Base-by-base conservation (phyloP, 2,888 invertebrate genomes). In the Mermis nigrescens region DNA sequence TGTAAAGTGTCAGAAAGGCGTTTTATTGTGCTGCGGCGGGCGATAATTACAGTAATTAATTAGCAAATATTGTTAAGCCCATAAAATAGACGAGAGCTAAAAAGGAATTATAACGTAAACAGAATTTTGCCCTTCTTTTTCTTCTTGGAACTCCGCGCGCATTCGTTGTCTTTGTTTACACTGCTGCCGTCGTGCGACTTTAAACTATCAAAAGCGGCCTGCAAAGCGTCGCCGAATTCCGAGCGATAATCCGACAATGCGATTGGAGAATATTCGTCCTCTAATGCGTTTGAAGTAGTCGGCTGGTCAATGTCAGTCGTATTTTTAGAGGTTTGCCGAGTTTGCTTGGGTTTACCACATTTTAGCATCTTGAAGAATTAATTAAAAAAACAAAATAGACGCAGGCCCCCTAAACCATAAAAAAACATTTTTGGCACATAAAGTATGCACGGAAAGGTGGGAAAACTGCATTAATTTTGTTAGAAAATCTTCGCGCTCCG, bases 161-260 rank as follows among this genome's bases (percentile, higher is more conserved):
- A 19, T 27, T 54, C 26, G 12, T 24, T 27, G 54, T 26, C 54
- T 2, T 22, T 32, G 26, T 19, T 19, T 1, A 15, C 2, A n/a
- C 2, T 32, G 2, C 2, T 31, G 2, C 22, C 46, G 45, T 19
- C 24, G 46, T 27, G n/a, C 2, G 24, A 22, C 38, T 4, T 31
- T 19, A 46, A 32, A 32, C 22, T 27, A 22, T 57, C 57, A 19
- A 57, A 57, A n/a, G 57, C 57, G 3, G n/a, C 19, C 38, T 57
- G 38, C 2, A 57, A n/a, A 2, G 57, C 57, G 45, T 57, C 57
- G 2, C 57, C 57, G 57, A 57, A 57, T 15, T 27, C 57, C 15
- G 19, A 12, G n/a, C 31, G 31, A 32, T 38, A 38, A 38, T 19
- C 19, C 12, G 38, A 12, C 38, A 38, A 38, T 19, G 38, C 38